These are phyloP conservation scores for Scelioninae gen. 1 DNA, from an alignment of 2,888 invertebrate genomes.

Conservation along the genomic window DNA sequence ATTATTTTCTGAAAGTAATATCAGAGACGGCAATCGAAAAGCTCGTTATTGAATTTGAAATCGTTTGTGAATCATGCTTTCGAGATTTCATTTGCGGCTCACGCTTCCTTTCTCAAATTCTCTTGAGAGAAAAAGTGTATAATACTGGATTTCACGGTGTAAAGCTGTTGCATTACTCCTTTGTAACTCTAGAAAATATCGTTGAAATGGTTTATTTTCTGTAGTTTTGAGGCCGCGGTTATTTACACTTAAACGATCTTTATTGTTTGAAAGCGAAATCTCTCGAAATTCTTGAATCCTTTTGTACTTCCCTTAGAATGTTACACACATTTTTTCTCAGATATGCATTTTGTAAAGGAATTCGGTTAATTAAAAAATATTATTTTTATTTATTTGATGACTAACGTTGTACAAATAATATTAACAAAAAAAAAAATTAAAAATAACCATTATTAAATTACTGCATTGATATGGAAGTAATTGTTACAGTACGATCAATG, in stretches of 20 bases:
- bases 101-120: background rate
- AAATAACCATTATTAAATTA: too few species aligned
- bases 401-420: too few species aligned
- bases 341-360: background rate
- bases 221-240: slow-evolving; percentile 5
- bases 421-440: too few species aligned
- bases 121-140: background rate
- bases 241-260: slow-evolving; percentile 35
- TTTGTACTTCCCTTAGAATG: slow-evolving; percentile 1
- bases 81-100: background rate
- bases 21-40: background rate
- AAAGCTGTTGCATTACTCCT: slow-evolving; percentile 10
- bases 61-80: background rate
- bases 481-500: too few species aligned
- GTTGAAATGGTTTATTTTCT: slow-evolving; percentile 18
- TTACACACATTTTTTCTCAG: background rate
- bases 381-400: too few species aligned
- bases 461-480: too few species aligned
- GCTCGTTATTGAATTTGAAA: background rate
- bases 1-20: background rate
- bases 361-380: slow-evolving; percentile 16
- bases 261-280: slow-evolving; percentile 1
- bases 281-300: slow-evolving; percentile 21
- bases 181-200: slow-evolving; percentile 17
- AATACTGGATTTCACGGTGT: background rate